Evolutionary conservation across 1,140 invertebrate genomes (phyloP), one percentile per base, ranked within the genome.

Genomic region (Lordiphosa collinella): DNA sequence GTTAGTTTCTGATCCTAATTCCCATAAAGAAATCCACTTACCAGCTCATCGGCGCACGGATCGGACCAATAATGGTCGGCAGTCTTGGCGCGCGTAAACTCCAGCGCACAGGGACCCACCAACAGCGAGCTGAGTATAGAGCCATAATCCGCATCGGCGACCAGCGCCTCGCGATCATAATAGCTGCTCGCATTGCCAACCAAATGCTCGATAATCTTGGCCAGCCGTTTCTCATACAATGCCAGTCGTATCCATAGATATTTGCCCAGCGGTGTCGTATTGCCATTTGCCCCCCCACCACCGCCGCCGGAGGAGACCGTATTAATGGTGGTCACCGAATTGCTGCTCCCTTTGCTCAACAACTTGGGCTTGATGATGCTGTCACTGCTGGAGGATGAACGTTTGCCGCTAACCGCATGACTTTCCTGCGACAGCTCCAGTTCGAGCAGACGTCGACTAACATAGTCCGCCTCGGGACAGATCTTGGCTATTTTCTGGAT

Each of bases 201-300:
- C 25, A 97, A 89, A 88, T 96, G 94, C 74, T 97, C 96, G 29
- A 98, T 94, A 18, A 98, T 97, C 89, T 94, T 94, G 8, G 95
- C 93, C 38, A 98, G 90, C 37, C 95, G 92, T 86, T 96, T 96
- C 76, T 97, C 95, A 87, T 97, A 95, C 1, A 98, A 90, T 3
- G 97, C 96, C 61, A 97, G 89, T 1, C 96, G 92, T 46, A 98
- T 96, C 97, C 96, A 98, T 3, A 97, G 90, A 87, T 96, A 97
- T 66, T 93, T 88, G 16, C 57, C 80, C 22, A 87, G 38, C 1
- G 80, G 62, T 0, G 70, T 16, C 50, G 2, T 44, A 43, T 32
- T 66, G 92, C 41, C 54, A 2, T 60, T 51, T 4, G 16, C 14
- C 8, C 53, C 68, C 4, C 18, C 18, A 18, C 18, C n/a, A n/a